phyloP scores from a whole-genome alignment of 2,113 vertebrate species.

The Odocoileus virginianus region DNA sequence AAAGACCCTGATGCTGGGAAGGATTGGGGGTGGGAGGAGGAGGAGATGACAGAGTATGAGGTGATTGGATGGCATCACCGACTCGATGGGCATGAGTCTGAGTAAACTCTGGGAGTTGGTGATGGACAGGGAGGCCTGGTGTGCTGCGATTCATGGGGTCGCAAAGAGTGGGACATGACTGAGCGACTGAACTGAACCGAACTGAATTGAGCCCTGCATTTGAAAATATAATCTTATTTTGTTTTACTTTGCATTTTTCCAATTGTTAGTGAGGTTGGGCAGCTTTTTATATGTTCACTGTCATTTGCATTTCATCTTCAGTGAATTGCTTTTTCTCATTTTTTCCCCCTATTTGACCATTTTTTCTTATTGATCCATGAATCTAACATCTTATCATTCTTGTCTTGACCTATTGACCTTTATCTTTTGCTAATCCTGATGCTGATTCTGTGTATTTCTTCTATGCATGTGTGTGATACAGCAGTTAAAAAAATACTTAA shows the following conservation, averaged over 20 bases:
- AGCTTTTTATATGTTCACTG: neutral
- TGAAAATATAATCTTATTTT: conserved; percentile 11
- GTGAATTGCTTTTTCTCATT: neutral
- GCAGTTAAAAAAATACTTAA: neutral
- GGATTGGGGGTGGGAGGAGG: no score
- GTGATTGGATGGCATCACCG: no score
- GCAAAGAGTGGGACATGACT: no score
- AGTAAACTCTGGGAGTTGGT: no score
- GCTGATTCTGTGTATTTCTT: neutral
- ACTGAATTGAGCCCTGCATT: neutral
- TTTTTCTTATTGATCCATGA: neutral
- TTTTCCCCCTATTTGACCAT: neutral
- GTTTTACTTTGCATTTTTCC: conserved; percentile 15
- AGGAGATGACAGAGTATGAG: no score
- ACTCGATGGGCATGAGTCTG: no score
- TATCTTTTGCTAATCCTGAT: neutral
- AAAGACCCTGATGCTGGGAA: no score
- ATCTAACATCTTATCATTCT: neutral
- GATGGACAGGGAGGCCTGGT: no score
- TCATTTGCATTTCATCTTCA: neutral
- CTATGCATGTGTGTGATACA: neutral
- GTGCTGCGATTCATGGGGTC: no score
- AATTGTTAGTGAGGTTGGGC: neutral
- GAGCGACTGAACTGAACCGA: no score
- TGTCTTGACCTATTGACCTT: neutral